phyloP scores from a whole-genome alignment of 2,888 invertebrate species.

The Agrochola circellaris region DNA sequence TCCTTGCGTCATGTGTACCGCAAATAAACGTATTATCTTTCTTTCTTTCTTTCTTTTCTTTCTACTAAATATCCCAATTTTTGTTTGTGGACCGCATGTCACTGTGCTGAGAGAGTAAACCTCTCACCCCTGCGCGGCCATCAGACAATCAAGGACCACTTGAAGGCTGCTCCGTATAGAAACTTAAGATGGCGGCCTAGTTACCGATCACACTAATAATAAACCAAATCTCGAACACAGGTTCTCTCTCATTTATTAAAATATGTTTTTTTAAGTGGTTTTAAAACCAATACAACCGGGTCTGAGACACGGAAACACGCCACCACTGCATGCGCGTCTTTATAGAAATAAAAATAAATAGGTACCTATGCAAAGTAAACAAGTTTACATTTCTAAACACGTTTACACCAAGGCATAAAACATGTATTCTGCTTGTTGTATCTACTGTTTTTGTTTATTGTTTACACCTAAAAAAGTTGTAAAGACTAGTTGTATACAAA shows the following conservation, averaged over 20 bases:
- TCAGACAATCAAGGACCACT: conserved; percentile 32
- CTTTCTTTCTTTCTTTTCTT: too few relatives aligned
- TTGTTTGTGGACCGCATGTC: neutral
- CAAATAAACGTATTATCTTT: too few relatives aligned
- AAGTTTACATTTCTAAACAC: neutral
- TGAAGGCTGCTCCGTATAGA: neutral
- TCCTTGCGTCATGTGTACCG: too few relatives aligned
- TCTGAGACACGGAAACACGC: too few relatives aligned
- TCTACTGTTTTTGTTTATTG: neutral
- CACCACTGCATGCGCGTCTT: too few relatives aligned
- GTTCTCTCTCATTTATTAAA: neutral
- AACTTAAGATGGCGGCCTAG: conserved; percentile 29
- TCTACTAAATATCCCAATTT: neutral
- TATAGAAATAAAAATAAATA: neutral
- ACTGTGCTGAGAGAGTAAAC: neutral
- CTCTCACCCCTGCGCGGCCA: conserved; percentile 8
- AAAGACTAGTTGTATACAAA: neutral
- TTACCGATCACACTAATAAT: neutral
- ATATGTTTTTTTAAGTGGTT: neutral
- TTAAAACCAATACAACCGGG: neutral
- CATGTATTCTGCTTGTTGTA: neutral
- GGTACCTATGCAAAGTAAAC: neutral
- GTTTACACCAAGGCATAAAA: neutral
- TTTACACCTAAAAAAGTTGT: neutral
- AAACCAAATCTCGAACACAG: neutral